phyloP scores from a whole-genome alignment of 2,113 vertebrate species.

The Tragelaphus buxtoni region DNA sequence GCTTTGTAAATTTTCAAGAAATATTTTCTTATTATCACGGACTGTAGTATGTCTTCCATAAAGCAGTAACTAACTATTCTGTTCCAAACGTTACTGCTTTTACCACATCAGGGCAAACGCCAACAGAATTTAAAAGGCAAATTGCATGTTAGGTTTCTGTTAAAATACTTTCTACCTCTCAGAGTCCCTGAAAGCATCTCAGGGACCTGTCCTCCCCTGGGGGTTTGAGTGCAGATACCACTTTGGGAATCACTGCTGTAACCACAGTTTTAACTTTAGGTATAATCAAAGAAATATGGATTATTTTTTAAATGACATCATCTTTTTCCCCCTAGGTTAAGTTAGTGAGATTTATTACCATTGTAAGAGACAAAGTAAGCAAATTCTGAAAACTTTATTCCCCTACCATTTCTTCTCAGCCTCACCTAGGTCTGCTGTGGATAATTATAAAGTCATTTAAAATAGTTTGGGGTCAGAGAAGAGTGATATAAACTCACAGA shows the following conservation, averaged over 20 bases:
- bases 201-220: background rate
- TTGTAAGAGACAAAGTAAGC: background rate
- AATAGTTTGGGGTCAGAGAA: background rate
- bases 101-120: background rate
- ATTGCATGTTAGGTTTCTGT: too few species aligned
- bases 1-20: background rate
- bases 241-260: too few species aligned
- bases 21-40: background rate
- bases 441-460: background rate
- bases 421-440: background rate
- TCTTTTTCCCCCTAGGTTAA: background rate
- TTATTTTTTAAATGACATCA: background rate
- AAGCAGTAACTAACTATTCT: too few species aligned
- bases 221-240: rapidly evolving
- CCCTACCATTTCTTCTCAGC: background rate
- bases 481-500: background rate
- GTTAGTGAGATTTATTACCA: background rate
- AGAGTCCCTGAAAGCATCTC: background rate
- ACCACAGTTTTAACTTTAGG: background rate
- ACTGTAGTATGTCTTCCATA: too few species aligned
- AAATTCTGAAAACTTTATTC: background rate
- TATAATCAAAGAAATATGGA: background rate
- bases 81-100: background rate
- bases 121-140: background rate
- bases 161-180: background rate